These are phyloP conservation scores for Apamea sordens DNA, from an alignment of 2,888 invertebrate species.

Conservation along the genomic window DNA sequence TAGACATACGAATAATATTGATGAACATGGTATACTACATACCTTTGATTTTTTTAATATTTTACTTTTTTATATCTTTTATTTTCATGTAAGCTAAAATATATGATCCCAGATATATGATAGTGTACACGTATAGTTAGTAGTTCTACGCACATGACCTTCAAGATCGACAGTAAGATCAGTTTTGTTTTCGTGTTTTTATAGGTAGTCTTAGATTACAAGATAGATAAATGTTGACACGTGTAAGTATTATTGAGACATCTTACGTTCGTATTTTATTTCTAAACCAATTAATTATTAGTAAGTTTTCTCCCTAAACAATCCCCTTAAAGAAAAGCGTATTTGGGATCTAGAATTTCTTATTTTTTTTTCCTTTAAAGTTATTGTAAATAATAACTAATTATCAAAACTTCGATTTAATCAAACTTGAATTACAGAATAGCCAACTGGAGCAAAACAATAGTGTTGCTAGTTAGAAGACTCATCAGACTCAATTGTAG, in stretches of 20 bases:
- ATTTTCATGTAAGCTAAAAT: neutral
- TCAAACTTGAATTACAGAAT: conserved; percentile 3
- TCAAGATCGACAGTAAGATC: neutral
- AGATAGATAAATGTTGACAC: neutral
- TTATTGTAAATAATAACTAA: neutral
- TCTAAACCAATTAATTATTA: neutral
- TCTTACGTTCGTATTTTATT: neutral
- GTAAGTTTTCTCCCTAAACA: neutral
- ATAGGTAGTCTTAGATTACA: neutral
- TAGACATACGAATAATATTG: neutral
- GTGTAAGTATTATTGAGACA: neutral
- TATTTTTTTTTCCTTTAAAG: neutral
- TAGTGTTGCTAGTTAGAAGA: neutral
- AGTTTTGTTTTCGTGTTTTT: neutral
- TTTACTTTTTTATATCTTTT: neutral
- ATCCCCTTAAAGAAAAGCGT: neutral
- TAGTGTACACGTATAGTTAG: neutral
- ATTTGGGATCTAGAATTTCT: neutral
- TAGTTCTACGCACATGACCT: neutral
- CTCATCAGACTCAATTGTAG: neutral
- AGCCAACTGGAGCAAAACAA: conserved; percentile 16
- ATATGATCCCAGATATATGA: neutral
- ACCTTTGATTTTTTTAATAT: neutral
- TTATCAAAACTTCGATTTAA: neutral
- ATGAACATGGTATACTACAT: neutral